Base-by-base conservation (phyloP, 2,113 vertebrate genomes). In the Zootoca vivipara region DNA sequence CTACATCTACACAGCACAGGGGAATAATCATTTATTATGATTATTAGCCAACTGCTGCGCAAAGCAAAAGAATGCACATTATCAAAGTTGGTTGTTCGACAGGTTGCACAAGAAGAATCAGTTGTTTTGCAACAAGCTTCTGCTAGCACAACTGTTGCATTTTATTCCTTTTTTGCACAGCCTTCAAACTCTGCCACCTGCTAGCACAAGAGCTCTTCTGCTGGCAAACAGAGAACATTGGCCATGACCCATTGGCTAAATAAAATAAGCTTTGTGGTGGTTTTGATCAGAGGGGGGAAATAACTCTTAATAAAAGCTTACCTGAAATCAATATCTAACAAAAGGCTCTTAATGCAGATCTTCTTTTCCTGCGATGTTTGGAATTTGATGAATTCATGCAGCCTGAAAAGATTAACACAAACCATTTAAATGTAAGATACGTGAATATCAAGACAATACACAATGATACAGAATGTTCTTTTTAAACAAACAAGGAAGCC, bases 301-400 rank as follows among this genome's bases (percentile, higher is more conserved):
- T 52, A 52, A 18, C 58, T 62, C 16, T 62, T 62, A 80, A 46
- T 72, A 67, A 92, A 94, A 96, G 94, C 93, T 74, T 88, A 99
- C 99, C 99, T 98, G 96, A 98, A 98, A 96, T 99, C 99, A 92
- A 99, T 99, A 96, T 99, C 99, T 94, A 99, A 94, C 92, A 99
- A 95, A 81, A 99, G 97, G 94, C 98, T 99, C 96, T 95, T 98
- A 91, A 98, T 91, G 1, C 87, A 83, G 35, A 94, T 89, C 33
- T 96, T 89, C 30, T 95, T 92, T 52, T 95, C 94, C 88, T 96
- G 95, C 80, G 94, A 91, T 85, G 97, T 96, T 85, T 96, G 95
- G 79, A 97, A 87, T 86, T 96, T 98, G 92, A 99, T 98, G 95
- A 98, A 93, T 93, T 99, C 99, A 88, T 99, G 99, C 80, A 99